Conservation (phyloP, 2,113 vertebrate species). For the Acanthisitta chloris region DNA sequence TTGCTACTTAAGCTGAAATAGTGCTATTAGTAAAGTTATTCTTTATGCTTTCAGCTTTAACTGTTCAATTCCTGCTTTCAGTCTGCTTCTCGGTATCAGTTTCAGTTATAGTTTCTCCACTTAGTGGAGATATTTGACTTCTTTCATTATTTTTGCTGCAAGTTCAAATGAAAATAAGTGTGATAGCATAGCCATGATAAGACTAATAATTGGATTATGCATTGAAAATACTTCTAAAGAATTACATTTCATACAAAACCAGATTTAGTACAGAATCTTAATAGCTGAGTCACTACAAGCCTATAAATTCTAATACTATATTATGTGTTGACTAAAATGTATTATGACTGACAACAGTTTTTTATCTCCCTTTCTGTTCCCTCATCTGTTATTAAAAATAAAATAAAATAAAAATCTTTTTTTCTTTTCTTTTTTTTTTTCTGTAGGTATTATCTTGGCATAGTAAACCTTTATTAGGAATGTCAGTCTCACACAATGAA, state of each 20-base stretch:
- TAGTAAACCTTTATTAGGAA: background rate
- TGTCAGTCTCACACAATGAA: background rate
- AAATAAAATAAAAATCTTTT: background rate
- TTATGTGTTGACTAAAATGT: background rate
- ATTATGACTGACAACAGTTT: background rate
- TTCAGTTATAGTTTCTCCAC: background rate
- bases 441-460: background rate
- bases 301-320: background rate
- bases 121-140: background rate
- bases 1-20: no score
- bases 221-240: background rate
- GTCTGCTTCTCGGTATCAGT: no score
- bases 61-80: no score
- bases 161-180: background rate
- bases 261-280: background rate
- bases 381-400: background rate
- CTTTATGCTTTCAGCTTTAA: no score
- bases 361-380: background rate
- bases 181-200: background rate
- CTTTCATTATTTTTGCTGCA: background rate
- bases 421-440: background rate
- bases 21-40: no score
- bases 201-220: background rate
- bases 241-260: background rate
- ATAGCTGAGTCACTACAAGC: background rate